Conservation (phyloP, 2,888 invertebrate genomes). For the Xanthorhoe spadicearia region DNA sequence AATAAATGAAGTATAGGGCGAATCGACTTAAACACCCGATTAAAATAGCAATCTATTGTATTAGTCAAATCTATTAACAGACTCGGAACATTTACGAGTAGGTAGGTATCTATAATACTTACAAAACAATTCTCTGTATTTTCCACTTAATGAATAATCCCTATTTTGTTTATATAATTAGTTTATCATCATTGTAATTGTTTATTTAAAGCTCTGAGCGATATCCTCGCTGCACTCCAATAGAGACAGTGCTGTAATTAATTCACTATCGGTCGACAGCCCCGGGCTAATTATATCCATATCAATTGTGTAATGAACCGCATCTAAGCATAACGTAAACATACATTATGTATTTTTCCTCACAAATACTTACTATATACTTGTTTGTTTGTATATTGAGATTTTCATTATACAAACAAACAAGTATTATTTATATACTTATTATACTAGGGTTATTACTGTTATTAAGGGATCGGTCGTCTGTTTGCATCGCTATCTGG, state of each 20-base stretch:
- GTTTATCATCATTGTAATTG: slow-evolving; percentile 12
- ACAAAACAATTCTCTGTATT: not conserved
- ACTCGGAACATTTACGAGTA: too few relatives aligned
- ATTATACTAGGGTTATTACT: too few relatives aligned
- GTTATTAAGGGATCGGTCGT: too few relatives aligned
- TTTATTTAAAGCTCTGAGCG: slow-evolving; percentile 15
- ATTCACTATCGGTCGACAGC: slow-evolving; percentile 46
- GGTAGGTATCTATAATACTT: too few relatives aligned
- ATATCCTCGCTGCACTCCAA: slow-evolving; percentile 17
- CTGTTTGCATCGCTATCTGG: too few relatives aligned
- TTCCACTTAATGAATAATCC: not conserved
- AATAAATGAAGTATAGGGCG: too few relatives aligned
- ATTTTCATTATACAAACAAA: too few relatives aligned
- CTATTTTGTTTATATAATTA: not conserved
- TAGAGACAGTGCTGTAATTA: slow-evolving; percentile 34
- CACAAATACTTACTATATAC: not conserved
- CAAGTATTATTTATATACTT: too few relatives aligned
- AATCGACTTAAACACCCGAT: too few relatives aligned
- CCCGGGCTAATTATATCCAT: slow-evolving; percentile 43
- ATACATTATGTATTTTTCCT: not conserved
- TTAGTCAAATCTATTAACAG: too few relatives aligned
- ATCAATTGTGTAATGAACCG: slow-evolving; percentile 33
- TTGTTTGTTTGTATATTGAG: not conserved
- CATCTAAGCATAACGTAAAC: slow-evolving; percentile 20
- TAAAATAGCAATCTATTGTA: too few relatives aligned